phyloP scores from a whole-genome alignment of 2,113 vertebrate species.

The Perccottus glenii region DNA sequence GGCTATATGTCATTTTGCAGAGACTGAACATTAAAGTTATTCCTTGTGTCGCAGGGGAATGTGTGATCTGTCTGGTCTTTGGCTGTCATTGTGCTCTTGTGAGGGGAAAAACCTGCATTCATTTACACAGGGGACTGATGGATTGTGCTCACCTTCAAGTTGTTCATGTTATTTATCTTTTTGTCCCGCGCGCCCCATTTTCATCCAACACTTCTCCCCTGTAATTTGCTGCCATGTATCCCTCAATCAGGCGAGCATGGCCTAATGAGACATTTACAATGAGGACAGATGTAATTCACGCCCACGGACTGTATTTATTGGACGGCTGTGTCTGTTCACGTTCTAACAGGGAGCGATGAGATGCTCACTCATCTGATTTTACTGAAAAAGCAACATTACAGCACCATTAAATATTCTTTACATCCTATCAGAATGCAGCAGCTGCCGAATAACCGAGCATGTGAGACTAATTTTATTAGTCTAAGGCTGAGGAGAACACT shows the following conservation, averaged over 20 bases:
- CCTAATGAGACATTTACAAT: constrained; percentile 69
- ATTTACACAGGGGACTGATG: constrained; percentile 58
- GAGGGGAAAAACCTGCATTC: constrained; percentile 30
- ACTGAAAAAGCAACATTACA: constrained; percentile 25
- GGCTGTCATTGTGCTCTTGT: constrained; percentile 41
- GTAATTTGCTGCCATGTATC: constrained; percentile 58
- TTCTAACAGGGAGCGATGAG: constrained; percentile 53
- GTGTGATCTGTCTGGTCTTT: constrained; percentile 51
- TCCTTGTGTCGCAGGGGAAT: constrained; percentile 41
- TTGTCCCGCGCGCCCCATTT: constrained; percentile 55
- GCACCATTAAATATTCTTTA: constrained; percentile 45
- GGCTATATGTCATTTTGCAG: constrained; percentile 37
- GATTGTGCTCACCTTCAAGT: constrained; percentile 69
- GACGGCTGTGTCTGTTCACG: constrained; percentile 36
- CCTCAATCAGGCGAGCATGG: constrained; percentile 54
- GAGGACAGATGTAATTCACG: constrained; percentile 68
- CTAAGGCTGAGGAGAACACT: too few relatives aligned
- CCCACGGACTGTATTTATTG: constrained; percentile 56
- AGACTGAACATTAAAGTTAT: constrained; percentile 63
- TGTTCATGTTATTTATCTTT: constrained; percentile 66
- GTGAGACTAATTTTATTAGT: background rate
- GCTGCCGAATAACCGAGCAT: constrained; percentile 22
- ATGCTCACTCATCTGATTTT: constrained; percentile 53
- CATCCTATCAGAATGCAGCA: constrained; percentile 22
- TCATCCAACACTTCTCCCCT: constrained; percentile 55